Evolutionary conservation across 2,113 vertebrate genomes (phyloP).

Genomic region (Epinephelus fuscoguttatus): DNA sequence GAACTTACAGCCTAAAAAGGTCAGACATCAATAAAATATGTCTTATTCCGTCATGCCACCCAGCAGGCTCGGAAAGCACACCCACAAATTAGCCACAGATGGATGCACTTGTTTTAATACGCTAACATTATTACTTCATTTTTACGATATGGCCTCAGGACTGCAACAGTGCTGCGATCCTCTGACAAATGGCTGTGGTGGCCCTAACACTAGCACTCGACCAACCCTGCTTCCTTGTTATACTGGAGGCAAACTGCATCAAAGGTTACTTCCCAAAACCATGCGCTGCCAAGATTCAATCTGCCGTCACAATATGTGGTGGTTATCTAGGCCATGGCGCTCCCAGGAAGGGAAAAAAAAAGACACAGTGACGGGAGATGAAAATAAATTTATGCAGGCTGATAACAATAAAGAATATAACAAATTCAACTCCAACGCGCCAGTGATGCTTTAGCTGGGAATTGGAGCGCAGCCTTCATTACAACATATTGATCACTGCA

Average conservation of each 20-base stretch:
- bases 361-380: conserved; percentile 48
- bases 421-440: conserved; percentile 65
- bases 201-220: neutral
- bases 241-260: conserved; percentile 53
- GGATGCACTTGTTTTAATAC: conserved; percentile 55
- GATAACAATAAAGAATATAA: conserved; percentile 80
- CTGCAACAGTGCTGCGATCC: conserved; percentile 23
- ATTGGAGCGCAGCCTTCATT: conserved; percentile 87
- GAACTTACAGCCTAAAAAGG: conserved; percentile 68
- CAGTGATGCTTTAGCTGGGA: conserved; percentile 80
- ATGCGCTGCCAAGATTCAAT: conserved; percentile 72
- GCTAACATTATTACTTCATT: conserved; percentile 57
- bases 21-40: conserved; percentile 78
- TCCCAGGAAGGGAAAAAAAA: conserved; percentile 47
- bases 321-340: conserved; percentile 75
- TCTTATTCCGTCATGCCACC: conserved; percentile 36
- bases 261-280: conserved; percentile 65
- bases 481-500: conserved; percentile 87
- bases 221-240: conserved; percentile 37
- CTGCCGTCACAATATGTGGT: conserved; percentile 72
- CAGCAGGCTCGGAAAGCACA: conserved; percentile 54
- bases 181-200: conserved; percentile 33
- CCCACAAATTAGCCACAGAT: conserved; percentile 64
- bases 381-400: conserved; percentile 80
- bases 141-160: conserved; percentile 40